These are phyloP conservation scores for Falco peregrinus DNA, from an alignment of 2,797 vertebrate genomes.

Conservation along the genomic window DNA sequence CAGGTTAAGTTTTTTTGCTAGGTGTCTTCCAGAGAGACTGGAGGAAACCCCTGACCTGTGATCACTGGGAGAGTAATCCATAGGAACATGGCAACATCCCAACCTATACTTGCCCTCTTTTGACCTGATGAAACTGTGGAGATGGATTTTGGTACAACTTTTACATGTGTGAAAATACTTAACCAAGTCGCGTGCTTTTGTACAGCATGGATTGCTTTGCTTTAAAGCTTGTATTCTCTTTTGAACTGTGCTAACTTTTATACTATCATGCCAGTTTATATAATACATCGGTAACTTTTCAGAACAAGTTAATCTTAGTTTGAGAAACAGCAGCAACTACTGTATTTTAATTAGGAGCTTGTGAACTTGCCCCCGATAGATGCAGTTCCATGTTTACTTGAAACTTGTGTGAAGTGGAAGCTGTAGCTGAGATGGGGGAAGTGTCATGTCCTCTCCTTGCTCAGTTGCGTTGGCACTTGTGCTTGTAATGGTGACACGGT, in stretches of 20 bases:
- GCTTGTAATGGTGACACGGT: background rate
- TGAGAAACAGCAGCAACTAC: slow-evolving; percentile 28
- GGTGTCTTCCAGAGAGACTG: background rate
- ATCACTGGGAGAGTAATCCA: background rate
- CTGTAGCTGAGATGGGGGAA: slow-evolving; percentile 35
- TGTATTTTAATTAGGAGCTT: slow-evolving; percentile 39
- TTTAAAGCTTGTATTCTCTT: background rate
- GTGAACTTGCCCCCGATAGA: background rate
- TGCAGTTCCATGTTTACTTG: slow-evolving; percentile 24
- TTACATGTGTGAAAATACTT: rapidly evolving
- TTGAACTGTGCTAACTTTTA: background rate
- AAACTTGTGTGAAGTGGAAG: slow-evolving; percentile 22
- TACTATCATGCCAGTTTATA: background rate
- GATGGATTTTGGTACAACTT: background rate
- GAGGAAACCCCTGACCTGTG: background rate
- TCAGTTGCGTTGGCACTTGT: background rate
- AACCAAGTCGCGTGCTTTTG: background rate
- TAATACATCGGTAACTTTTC: background rate
- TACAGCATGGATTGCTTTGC: background rate
- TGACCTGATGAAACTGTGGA: background rate
- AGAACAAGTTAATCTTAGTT: slow-evolving; percentile 35
- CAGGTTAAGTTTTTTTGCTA: background rate
- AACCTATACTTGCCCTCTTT: background rate
- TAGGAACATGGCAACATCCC: background rate
- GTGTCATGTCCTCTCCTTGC: slow-evolving; percentile 8